Conservation (phyloP, 2,888 invertebrate genomes). For the Trichacis sp. region DNA sequence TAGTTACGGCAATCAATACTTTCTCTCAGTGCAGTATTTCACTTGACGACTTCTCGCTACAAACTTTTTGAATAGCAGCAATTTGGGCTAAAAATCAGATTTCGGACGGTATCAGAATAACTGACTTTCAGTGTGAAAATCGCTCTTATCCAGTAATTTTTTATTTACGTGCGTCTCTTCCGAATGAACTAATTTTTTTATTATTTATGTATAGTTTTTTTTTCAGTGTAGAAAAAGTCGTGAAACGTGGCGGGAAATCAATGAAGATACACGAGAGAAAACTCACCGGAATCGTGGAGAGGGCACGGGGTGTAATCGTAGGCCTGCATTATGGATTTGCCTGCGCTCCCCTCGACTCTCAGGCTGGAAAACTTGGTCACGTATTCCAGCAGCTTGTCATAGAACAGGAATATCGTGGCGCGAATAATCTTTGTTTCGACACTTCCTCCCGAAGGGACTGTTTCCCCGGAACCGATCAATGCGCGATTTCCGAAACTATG, state of each 20-base stretch:
- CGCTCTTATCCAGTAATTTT: no score
- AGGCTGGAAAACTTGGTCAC: conserved; percentile 60
- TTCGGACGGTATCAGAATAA: no score
- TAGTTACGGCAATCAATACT: no score
- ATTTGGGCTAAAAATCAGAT: no score
- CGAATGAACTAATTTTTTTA: background rate
- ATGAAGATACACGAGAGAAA: no score
- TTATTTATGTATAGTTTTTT: background rate
- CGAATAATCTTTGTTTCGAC: conserved; percentile 53
- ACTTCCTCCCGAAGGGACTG: background rate
- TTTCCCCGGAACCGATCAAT: background rate
- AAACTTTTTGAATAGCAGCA: no score
- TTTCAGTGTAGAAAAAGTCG: background rate
- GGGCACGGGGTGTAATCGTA: conserved; percentile 65
- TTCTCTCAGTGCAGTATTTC: no score
- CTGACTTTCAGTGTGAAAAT: no score
- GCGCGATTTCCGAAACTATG: background rate
- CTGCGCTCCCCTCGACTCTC: conserved; percentile 58
- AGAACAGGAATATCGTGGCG: conserved; percentile 55
- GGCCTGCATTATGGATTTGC: conserved; percentile 53
- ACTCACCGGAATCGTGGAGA: conserved; percentile 58
- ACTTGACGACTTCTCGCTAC: no score
- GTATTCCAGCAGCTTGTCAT: conserved; percentile 61
- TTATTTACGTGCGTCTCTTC: no score
- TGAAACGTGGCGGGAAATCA: no score